Evolutionary conservation across 2,888 invertebrate genomes (phyloP).

Genomic region (Hirtodrosophila trivittata): DNA sequence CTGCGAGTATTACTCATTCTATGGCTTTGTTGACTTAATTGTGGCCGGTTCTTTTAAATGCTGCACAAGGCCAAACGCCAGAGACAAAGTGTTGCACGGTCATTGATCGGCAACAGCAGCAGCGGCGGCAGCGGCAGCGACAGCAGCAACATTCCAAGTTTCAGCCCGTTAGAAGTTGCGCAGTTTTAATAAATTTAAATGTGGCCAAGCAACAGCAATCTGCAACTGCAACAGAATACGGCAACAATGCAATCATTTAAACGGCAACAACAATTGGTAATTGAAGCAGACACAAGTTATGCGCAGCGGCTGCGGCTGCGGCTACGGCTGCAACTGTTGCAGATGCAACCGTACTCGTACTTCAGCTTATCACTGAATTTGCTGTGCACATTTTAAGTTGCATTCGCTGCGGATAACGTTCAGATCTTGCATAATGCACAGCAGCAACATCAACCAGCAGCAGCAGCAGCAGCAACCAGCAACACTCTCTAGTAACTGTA

Average conservation of each 20-base stretch:
- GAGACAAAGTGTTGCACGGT: conserved; percentile 52
- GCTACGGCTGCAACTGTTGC: conserved; percentile 7
- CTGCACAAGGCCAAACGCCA: conserved; percentile 16
- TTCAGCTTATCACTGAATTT: conserved; percentile 49
- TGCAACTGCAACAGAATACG: conserved; percentile 14
- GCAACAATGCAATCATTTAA: conserved; percentile 73
- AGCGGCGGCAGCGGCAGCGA: conserved; percentile 26
- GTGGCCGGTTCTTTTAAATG: conserved; percentile 20
- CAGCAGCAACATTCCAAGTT: conserved; percentile 58
- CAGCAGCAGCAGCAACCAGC: conserved; percentile 14
- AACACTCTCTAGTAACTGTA: conserved; percentile 45
- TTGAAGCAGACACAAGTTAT: conserved; percentile 64
- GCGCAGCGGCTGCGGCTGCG: conserved; percentile 32
- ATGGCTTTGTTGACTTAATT: conserved; percentile 40
- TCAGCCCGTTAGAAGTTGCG: conserved; percentile 65
- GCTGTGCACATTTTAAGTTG: conserved; percentile 38
- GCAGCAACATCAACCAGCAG: conserved; percentile 44
- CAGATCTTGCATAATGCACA: conserved; percentile 57
- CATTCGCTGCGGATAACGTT: conserved; percentile 51
- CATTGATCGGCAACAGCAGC: conserved; percentile 54
- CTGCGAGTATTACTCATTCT: background rate
- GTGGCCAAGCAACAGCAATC: conserved; percentile 40
- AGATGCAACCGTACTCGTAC: conserved; percentile 12
- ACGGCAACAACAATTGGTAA: conserved; percentile 76
- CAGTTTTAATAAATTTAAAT: conserved; percentile 80